Conservation (phyloP, 2,113 vertebrate species). For the Boleophthalmus pectinirostris region DNA sequence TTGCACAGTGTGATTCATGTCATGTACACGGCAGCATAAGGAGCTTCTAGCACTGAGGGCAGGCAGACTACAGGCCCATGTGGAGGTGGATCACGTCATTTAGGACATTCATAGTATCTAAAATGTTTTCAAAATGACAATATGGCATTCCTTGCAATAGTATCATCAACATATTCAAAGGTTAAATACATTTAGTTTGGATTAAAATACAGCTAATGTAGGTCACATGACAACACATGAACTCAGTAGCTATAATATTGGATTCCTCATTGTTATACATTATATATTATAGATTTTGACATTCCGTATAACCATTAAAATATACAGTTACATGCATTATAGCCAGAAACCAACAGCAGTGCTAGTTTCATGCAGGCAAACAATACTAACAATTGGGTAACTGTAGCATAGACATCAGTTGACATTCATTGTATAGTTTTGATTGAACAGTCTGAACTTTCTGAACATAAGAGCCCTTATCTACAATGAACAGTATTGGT, state of each 20-base stretch:
- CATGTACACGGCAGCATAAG: conserved; percentile 26
- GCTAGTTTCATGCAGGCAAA: background rate
- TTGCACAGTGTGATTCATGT: conserved; percentile 41
- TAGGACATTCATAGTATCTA: conserved; percentile 6
- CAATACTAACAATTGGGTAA: background rate
- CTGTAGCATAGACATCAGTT: background rate
- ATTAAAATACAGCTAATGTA: conserved; percentile 37
- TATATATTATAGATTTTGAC: background rate
- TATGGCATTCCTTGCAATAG: background rate
- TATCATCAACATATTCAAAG: background rate
- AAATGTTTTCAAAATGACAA: conserved; percentile 31
- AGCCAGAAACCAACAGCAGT: background rate
- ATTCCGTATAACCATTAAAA: background rate
- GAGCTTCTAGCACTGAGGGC: background rate
- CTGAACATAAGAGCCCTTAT: conserved; percentile 30
- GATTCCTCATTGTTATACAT: background rate
- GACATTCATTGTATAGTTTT: background rate
- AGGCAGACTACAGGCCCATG: background rate
- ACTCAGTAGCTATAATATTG: background rate
- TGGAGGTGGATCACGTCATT: background rate
- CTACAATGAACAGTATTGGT: background rate
- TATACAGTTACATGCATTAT: background rate
- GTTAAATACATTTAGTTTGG: conserved; percentile 10
- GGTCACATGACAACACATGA: background rate
- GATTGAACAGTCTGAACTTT: conserved; percentile 5